These are phyloP conservation scores for Ophonus ardosiacus DNA, from an alignment of 2,888 invertebrate genomes.

Conservation along the genomic window DNA sequence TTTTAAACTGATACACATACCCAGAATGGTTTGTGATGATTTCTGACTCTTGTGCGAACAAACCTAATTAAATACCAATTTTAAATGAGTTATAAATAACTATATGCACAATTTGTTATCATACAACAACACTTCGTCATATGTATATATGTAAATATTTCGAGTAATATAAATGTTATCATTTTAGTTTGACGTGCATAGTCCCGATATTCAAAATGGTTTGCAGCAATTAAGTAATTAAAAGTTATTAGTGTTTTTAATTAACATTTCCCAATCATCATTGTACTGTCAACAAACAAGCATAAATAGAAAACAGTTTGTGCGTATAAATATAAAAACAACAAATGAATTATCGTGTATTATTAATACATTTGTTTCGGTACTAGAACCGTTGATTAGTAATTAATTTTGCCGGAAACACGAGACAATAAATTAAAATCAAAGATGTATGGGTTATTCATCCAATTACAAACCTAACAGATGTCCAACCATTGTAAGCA, in stretches of 20 bases:
- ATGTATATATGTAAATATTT: background rate
- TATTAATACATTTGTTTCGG: background rate
- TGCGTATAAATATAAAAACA: background rate
- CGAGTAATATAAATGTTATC: background rate
- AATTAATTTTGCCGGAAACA: background rate
- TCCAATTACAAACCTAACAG: constrained; percentile 27
- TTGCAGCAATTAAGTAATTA: background rate
- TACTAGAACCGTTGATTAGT: background rate
- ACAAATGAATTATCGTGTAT: background rate
- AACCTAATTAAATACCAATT: no score
- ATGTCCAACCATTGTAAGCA: constrained; percentile 41
- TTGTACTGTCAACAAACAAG: background rate
- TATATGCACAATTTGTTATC: background rate
- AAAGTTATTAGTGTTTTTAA: background rate
- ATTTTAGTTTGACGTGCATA: background rate
- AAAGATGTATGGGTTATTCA: constrained; percentile 3
- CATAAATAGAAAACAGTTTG: background rate
- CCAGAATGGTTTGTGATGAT: no score
- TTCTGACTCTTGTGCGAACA: no score
- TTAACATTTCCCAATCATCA: background rate
- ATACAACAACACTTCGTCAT: background rate
- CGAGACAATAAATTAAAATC: constrained; percentile 9
- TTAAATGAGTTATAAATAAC: no score
- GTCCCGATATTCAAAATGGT: background rate
- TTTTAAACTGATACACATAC: no score